Base-by-base conservation (phyloP, 2,888 invertebrate species). In the Tricholauxania praeusta region DNA sequence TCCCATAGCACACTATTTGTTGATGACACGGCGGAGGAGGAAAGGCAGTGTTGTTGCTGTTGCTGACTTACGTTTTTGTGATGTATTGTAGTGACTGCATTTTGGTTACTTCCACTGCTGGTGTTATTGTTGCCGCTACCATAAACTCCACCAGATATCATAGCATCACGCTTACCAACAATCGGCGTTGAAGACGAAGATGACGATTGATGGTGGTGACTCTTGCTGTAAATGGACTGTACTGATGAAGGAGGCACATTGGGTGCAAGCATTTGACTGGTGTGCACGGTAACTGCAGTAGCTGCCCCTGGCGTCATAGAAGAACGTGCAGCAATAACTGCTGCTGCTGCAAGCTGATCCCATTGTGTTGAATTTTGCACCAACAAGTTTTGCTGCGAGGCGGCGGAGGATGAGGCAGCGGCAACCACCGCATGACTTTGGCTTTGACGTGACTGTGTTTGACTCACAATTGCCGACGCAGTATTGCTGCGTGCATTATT, bases 141-240 rank as follows among this genome's bases (percentile, higher is more conserved):
- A 69, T 77, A 77, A 82, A 81, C 82, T 74, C 81, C 88, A 69
- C 88, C 88, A 62, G 89, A 87, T 73, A 88, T 86, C 83, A 89
- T 85, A 39, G 88, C 86, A 78, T 87, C 89, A 69, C 85, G 83
- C 75, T 88, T 88, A 72, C 87, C 86, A 55, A 84, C 81, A 69
- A 76, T 78, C 63, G 39, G 70, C 75, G 74, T 74, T 74, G 74
- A 66, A 66, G 68, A 75, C 78, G 76, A 72, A 71, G 77, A 71
- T 47, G 75, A 69, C 57, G 75, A 76, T 17, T 75, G 55, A 39
- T 39, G 39, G 39, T 39, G 39, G 39, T 39, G 39, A 39, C 79
- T 81, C 72, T 84, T 83, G 64, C 82, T 77, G 66, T 84, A 82
- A 17, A 83, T 76, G 39, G 81, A 73, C 39, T 78, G 79, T 22